Evolutionary conservation across 2,113 vertebrate species (phyloP), one percentile per base, ranked within the genome.

Genomic region (Stigmatopora argus): DNA sequence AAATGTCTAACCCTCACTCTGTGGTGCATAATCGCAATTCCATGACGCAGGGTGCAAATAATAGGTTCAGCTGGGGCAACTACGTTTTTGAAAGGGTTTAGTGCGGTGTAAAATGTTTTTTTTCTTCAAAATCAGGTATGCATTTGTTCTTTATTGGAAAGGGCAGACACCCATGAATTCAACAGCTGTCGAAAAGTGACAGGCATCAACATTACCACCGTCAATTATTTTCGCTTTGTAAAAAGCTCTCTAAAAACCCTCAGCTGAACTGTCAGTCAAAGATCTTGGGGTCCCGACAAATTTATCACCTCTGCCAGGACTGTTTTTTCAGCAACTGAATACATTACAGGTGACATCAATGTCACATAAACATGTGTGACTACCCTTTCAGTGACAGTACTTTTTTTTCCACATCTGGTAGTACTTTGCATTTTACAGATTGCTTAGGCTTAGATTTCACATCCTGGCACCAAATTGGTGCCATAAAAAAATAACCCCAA

Each of bases 191-290:
- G 61, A 69, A 72, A 75, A 60, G 64, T 83, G 85, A 77, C 84
- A 85, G 71, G 67, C 67, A 67, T 77, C 74, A 66, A 69, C 79
- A 67, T 79, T 78, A 83, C 75, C 65, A 47, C 31, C 87, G 82
- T 90, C 89, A 87, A 83, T 91, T 87, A 89, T 66, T 69, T 55
- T 59, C 35, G 45, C 73, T 78, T 79, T 82, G 53, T 64, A 74
- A 66, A 75, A 79, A 51, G 72, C 73, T 71, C 48, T 63, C 53
- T 41, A 70, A 49, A 23, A 73, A 66, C 74, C 69, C 51, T 17
- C 64, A 66, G 78, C 83, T 76, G 82, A 79, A 64, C 81, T 84
- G 85, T 82, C 82, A 86, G 72, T 70, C 80, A 67, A 38, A 62
- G 69, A 80, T 66, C 74, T 63, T 53, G 58, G 17, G 31, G 13